phyloP scores from a whole-genome alignment of 2,888 invertebrate genomes.

The Yponomeuta plumbellus region DNA sequence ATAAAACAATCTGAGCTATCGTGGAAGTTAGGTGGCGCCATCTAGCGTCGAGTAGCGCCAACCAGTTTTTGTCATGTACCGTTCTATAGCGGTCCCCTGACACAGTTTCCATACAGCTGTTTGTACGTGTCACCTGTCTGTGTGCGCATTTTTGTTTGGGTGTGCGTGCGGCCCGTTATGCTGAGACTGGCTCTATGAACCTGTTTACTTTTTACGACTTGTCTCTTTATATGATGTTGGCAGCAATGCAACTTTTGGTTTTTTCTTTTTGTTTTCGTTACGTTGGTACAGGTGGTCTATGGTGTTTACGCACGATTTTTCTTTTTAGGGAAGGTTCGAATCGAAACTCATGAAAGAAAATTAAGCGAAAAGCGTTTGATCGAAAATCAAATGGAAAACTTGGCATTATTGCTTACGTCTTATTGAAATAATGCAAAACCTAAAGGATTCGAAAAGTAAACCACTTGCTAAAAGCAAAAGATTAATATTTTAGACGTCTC shows the following conservation, averaged over 20 bases:
- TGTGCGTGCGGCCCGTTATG: constrained; percentile 17
- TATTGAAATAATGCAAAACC: too few species aligned
- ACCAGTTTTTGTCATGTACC: constrained; percentile 22
- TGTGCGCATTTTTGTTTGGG: constrained; percentile 34
- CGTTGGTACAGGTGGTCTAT: not conserved
- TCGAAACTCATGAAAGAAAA: too few species aligned
- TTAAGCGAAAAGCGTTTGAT: too few species aligned
- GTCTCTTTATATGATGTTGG: not conserved
- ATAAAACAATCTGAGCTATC: constrained; percentile 22
- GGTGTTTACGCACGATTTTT: not conserved
- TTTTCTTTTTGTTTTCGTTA: not conserved
- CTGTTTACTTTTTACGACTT: constrained; percentile 1
- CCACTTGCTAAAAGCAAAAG: too few species aligned
- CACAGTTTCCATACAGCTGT: constrained; percentile 68
- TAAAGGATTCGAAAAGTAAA: too few species aligned
- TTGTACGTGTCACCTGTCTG: constrained; percentile 35
- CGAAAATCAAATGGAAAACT: too few species aligned
- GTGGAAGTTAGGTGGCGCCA: constrained; percentile 31
- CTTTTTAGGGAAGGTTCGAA: too few species aligned
- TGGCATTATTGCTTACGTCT: too few species aligned
- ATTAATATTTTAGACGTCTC: too few species aligned
- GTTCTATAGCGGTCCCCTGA: constrained; percentile 52
- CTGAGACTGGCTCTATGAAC: not conserved
- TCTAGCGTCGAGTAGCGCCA: constrained; percentile 51
- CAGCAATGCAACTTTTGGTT: not conserved